phyloP scores from a whole-genome alignment of 2,113 vertebrate genomes.

The Candoia aspera region DNA sequence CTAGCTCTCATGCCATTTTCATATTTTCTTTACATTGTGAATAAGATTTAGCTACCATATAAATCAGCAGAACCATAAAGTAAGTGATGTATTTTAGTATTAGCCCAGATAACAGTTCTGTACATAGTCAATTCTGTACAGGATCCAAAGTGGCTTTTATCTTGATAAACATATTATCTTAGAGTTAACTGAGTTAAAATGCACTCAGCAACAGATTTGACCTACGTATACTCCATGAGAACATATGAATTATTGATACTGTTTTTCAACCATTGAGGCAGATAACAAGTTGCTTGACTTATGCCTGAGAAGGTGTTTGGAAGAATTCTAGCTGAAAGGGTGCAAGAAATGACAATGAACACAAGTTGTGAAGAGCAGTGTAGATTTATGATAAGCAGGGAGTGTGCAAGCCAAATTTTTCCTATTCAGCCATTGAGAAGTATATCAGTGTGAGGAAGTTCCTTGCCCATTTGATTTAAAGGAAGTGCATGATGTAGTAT shows the following conservation, averaged over 20 bases:
- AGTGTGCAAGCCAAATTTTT: not conserved
- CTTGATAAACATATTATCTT: conserved; percentile 27
- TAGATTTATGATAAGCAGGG: not conserved
- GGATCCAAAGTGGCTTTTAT: not conserved
- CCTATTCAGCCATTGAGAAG: not conserved
- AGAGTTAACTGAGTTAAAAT: conserved; percentile 25
- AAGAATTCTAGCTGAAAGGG: not conserved
- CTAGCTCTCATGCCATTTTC: conserved; percentile 13
- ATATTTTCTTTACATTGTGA: conserved; percentile 17
- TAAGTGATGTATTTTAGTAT: not conserved
- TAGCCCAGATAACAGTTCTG: not conserved
- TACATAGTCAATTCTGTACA: conserved; percentile 25
- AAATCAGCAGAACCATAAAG: conserved; percentile 10
- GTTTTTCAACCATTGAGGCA: not conserved
- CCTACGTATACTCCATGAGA: not conserved
- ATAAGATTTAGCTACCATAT: conserved; percentile 28
- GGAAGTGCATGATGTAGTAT: not conserved
- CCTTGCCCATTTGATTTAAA: not conserved
- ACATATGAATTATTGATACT: not conserved
- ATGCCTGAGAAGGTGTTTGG: not conserved
- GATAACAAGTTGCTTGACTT: not conserved
- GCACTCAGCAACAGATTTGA: conserved; percentile 1
- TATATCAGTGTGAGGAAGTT: not conserved
- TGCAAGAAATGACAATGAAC: not conserved
- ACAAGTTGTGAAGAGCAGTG: not conserved